phyloP scores from a whole-genome alignment of 2,888 invertebrate species.

The Amorpha juglandis region DNA sequence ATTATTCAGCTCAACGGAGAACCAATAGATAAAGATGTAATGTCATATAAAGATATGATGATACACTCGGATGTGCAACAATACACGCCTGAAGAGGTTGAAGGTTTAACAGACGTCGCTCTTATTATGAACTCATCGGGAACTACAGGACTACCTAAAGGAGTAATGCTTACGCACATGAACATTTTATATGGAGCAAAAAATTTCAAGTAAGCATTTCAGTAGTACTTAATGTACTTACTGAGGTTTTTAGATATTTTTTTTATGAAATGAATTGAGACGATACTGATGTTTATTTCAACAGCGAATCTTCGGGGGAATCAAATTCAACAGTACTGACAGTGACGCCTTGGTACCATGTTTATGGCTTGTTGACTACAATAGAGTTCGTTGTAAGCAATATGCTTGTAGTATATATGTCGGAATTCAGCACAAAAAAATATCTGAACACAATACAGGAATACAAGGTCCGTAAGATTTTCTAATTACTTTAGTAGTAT shows the following conservation, averaged over 20 bases:
- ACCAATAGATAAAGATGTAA: constrained; percentile 31
- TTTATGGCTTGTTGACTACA: constrained; percentile 74
- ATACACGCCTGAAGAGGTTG: constrained; percentile 39
- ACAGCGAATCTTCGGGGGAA: constrained; percentile 15
- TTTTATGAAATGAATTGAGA: no score
- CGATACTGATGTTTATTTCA: constrained; percentile 22
- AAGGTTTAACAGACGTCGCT: constrained; percentile 40
- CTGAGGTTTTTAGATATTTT: no score
- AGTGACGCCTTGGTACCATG: constrained; percentile 53
- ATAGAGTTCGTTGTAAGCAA: constrained; percentile 82
- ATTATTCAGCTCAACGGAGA: constrained; percentile 65
- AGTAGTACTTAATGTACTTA: no score
- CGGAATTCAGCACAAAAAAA: constrained; percentile 86
- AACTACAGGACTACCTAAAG: constrained; percentile 91
- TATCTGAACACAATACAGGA: constrained; percentile 86
- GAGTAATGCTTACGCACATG: constrained; percentile 87
- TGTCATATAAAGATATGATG: constrained; percentile 32
- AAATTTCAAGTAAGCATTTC: constrained; percentile 32
- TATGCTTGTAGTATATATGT: constrained; percentile 59
- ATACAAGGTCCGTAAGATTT: constrained; percentile 73
- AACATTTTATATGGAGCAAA: constrained; percentile 55
- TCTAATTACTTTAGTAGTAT: no score
- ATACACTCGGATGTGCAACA: constrained; percentile 33
- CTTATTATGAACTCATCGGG: constrained; percentile 84
- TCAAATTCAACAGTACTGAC: constrained; percentile 30